phyloP scores from a whole-genome alignment of 2,888 invertebrate genomes.

The Drosophila nr. fundita region DNA sequence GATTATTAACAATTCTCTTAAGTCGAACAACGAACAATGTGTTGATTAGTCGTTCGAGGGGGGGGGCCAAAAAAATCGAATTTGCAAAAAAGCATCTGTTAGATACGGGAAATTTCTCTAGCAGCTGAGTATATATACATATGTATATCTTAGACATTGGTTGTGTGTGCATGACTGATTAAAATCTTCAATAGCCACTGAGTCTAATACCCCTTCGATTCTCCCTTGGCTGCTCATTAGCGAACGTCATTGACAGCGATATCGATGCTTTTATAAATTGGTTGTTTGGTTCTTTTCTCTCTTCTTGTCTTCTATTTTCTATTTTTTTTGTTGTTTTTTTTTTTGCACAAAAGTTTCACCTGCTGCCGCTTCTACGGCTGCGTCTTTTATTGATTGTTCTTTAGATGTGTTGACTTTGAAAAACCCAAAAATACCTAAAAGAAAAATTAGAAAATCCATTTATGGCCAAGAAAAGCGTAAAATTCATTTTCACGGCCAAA shows the following conservation, averaged over 20 bases:
- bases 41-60: constrained; percentile 52
- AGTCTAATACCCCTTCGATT: background rate
- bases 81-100: constrained; percentile 24
- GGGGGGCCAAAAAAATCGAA: constrained; percentile 20
- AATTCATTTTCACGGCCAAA: background rate
- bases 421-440: constrained; percentile 5
- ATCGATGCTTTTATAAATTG: constrained; percentile 57
- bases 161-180: constrained; percentile 44
- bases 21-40: constrained; percentile 40
- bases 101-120: constrained; percentile 33
- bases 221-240: constrained; percentile 45
- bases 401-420: constrained; percentile 10
- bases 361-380: constrained; percentile 10
- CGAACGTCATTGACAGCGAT: constrained; percentile 50
- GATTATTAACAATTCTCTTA: constrained; percentile 53
- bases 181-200: constrained; percentile 45
- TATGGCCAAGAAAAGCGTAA: constrained; percentile 10
- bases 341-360: constrained; percentile 45
- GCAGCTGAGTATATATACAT: background rate
- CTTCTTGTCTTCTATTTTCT: background rate
- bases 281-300: constrained; percentile 9
- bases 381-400: constrained; percentile 46
- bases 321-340: background rate
- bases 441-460: constrained; percentile 38
- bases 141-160: background rate